Evolutionary conservation across 2,888 invertebrate genomes (phyloP), one percentile per base, ranked within the genome.

Genomic region (Tribolium freemani): DNA sequence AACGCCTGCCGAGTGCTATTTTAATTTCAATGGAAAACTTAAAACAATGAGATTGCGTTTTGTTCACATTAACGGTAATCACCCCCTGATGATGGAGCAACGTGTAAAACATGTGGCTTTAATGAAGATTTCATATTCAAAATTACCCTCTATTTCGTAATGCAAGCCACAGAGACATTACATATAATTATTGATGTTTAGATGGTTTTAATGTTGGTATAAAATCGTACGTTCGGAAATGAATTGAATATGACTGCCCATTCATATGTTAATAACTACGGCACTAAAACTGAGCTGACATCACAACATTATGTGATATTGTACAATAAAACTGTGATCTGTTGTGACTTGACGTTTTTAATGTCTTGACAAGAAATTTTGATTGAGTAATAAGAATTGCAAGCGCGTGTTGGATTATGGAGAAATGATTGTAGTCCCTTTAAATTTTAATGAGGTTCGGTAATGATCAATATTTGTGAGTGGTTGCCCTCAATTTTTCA

Each of bases 201-300:
- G 31, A 26, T 31, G 31, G 72, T 76, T 71, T 75, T 75, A 76
- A 78, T 79, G 78, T 78, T 74, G 73, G 74, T 75, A 77, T 77
- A 76, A 74, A 74, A 77, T 79, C 77, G 75, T 72, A 66, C 74
- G 78, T 78, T 72, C 77, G 75, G 74, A 76, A 79, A 78, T 79
- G 79, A 79, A 78, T 76, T 77, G 74, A 77, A 78, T 69, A 76
- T 76, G 76, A 74, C 75, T 74, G 71, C 69, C 76, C 75, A 79
- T 79, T 79, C 78, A 78, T 79, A 79, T 79, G 78, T 68, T 75
- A 79, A 79, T 75, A 72, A 46, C 11, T 30, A 56, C 31, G 61
- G 38, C 70, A 75, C 75, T 69, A 75, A 77, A 74, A 77, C 75
- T 64, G 48, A 74, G 73, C 75, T 77, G 75, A 76, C 71, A 70